A percentile compares a stretch with the other conserved stretches of the same genome.
Conservation (phyloP, 2,113 vertebrate species). For the Cyphomyrus plagiostoma region DNA sequence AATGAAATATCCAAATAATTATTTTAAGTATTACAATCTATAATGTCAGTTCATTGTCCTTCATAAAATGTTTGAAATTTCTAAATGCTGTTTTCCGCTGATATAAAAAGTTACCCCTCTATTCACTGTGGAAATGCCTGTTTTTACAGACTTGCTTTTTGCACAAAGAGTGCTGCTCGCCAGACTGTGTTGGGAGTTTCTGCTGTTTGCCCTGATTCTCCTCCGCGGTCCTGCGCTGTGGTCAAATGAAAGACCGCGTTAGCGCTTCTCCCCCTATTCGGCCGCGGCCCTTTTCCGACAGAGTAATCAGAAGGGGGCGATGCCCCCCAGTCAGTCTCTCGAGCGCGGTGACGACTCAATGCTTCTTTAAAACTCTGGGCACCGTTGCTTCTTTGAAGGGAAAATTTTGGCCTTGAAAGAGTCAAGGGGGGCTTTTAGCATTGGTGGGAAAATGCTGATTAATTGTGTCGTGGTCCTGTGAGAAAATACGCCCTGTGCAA, state of each 20-base stretch:
- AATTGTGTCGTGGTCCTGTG: conserved; percentile 72
- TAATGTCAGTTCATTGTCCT: neutral
- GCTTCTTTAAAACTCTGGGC: conserved; percentile 15
- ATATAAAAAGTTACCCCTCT: neutral
- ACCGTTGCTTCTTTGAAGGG: conserved; percentile 26
- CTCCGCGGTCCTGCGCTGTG: neutral
- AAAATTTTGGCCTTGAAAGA: conserved; percentile 53
- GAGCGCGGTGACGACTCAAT: conserved; percentile 24
- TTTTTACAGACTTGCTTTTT: neutral
- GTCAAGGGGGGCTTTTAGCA: conserved; percentile 57
- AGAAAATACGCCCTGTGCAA: conserved; percentile 69
- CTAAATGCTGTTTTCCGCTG: neutral
- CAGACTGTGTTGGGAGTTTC: neutral
- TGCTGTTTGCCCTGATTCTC: neutral
- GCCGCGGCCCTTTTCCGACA: conserved; percentile 3
- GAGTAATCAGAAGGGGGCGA: conserved; percentile 12
- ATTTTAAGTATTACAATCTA: neutral
- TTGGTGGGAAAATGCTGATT: conserved; percentile 76
- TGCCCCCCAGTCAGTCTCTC: neutral
- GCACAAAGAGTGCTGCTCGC: neutral
- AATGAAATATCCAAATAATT: neutral
- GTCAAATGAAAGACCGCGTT: conserved; percentile 15
- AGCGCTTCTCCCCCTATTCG: neutral
- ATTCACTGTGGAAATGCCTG: neutral
- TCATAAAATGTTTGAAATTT: neutral